phyloP scores from a whole-genome alignment of 2,888 invertebrate genomes.

The Dexiosoma caninum region DNA sequence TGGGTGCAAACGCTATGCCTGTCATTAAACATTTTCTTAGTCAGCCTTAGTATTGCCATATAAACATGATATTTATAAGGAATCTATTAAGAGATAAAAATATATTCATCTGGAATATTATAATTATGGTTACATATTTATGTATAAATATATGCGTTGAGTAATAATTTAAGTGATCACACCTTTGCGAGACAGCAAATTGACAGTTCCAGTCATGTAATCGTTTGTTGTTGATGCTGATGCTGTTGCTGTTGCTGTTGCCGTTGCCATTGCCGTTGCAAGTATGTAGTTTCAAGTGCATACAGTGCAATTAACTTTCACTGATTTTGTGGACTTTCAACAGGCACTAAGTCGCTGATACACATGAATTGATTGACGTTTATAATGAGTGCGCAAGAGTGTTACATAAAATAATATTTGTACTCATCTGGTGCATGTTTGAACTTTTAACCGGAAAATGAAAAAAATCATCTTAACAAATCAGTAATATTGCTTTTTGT shows the following conservation, averaged over 20 bases:
- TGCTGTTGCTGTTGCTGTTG: not conserved
- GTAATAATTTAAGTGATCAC: too few relatives aligned
- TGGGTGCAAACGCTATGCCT: too few relatives aligned
- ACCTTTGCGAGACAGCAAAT: not conserved
- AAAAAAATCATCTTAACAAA: slow-evolving; percentile 26
- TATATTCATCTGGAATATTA: too few relatives aligned
- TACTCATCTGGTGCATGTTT: not conserved
- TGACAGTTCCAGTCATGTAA: not conserved
- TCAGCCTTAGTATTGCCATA: too few relatives aligned
- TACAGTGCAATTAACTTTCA: slow-evolving; percentile 55
- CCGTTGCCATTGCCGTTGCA: not conserved
- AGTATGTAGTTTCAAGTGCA: too few relatives aligned
- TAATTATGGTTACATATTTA: too few relatives aligned
- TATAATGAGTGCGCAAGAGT: not conserved
- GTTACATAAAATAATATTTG: not conserved
- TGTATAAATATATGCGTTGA: too few relatives aligned
- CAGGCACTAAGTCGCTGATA: not conserved
- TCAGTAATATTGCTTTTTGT: slow-evolving; percentile 9
- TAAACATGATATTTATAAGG: too few relatives aligned
- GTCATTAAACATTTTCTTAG: too few relatives aligned
- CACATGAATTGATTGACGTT: not conserved
- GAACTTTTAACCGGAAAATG: slow-evolving; percentile 20
- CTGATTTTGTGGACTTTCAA: slow-evolving; percentile 20
- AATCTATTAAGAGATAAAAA: too few relatives aligned
- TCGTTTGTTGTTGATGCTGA: not conserved